Evolutionary conservation across 2,797 vertebrate genomes (phyloP), one percentile per base, ranked within the genome.

Genomic region (Cyprinella venusta): DNA sequence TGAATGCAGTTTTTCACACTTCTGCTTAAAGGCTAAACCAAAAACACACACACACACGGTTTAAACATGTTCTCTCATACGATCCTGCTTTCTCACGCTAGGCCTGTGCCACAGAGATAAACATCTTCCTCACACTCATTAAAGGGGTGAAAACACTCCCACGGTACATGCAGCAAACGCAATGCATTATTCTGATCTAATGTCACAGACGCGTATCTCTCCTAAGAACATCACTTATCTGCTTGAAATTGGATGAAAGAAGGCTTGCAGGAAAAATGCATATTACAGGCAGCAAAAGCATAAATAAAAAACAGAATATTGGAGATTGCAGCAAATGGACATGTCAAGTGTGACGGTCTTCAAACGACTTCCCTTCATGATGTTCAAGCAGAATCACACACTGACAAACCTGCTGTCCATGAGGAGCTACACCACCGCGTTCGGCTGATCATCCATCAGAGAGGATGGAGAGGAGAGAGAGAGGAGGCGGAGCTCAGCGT

Each of bases 331-430:
- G 15, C 18, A 26, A 68, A 68, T 50, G 48, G 30, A 54, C 63
- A 68, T 18, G 13, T 33, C 21, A 79, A 19, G 54, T 26, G 56
- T 2, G 18, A 8, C 33, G 6, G 13, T 59, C 30, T 33, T 33
- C 45, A 30, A 26, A 54, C 2, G 50, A 4, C 50, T 26, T 61
- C 7, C 15, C 15, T 26, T 42, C 8, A 42, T 61, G 36, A 76
- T 12, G 42, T 26, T 6, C n/a, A 74, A 63, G 48, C 40, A 38
- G 71, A 64, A 85, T 59, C 59, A 69, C 75, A 84, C 21, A 68
- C 79, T 77, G 92, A 96, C 96, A 94, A 93, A 96, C 96, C 95
- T 96, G 95, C 94, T 93, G 93, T 95, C 95, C 95, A 96, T 96
- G 90, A 90, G 94, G 91, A 92, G 90, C 91, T 88, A 93, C 45